These are phyloP conservation scores for Leucophenga montana DNA, from an alignment of 2,888 invertebrate genomes.

Conservation along the genomic window DNA sequence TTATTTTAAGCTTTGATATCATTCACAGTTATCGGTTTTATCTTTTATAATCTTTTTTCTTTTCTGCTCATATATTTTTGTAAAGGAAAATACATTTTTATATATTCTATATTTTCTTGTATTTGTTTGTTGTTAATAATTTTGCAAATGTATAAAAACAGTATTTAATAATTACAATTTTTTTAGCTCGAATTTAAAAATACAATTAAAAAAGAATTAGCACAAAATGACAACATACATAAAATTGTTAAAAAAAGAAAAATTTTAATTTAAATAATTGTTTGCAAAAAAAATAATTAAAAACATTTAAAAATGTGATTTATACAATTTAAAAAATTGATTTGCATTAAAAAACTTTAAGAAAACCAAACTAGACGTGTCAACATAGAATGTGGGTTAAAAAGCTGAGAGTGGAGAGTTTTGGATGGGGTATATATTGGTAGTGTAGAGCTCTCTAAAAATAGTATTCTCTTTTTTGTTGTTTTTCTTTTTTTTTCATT, in stretches of 20 bases:
- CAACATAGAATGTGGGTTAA: background rate
- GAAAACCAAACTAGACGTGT: background rate
- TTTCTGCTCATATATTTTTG: slow-evolving; percentile 59
- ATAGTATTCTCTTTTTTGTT: slow-evolving; percentile 26
- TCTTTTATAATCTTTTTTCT: slow-evolving; percentile 39
- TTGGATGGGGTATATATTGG: slow-evolving; percentile 13
- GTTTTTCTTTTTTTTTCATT: no score
- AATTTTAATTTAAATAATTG: background rate
- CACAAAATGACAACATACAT: slow-evolving; percentile 14
- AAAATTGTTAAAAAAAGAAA: slow-evolving; percentile 8
- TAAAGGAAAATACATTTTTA: slow-evolving; percentile 59
- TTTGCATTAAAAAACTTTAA: background rate
- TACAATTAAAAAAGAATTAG: background rate
- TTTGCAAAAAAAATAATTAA: background rate
- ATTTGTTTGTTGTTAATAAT: slow-evolving; percentile 40
- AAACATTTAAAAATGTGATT: slow-evolving; percentile 5
- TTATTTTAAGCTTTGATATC: background rate
- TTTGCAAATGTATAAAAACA: slow-evolving; percentile 25
- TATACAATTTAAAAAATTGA: slow-evolving; percentile 9
- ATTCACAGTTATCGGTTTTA: background rate
- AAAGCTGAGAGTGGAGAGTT: background rate
- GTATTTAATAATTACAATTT: slow-evolving; percentile 24
- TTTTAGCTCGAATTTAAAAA: slow-evolving; percentile 7
- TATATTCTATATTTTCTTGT: slow-evolving; percentile 39
- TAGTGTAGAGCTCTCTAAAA: slow-evolving; percentile 30